Percentiles rank a stretch among this genome's conserved stretches.
Evolutionary conservation across 2,888 invertebrate genomes (phyloP).

Genomic region (Noctua comes): DNA sequence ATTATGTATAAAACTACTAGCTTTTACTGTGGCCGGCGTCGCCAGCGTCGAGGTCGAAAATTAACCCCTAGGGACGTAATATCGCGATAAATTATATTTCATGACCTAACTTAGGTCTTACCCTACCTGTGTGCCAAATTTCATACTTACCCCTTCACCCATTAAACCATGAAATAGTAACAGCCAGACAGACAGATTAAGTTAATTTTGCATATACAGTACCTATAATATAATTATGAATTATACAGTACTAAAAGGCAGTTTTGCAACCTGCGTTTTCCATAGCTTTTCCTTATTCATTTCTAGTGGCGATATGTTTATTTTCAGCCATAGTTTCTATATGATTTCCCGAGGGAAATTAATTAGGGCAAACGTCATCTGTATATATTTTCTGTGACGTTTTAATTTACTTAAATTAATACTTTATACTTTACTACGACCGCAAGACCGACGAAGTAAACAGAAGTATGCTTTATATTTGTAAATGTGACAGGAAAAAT

Average conservation of each 20-base stretch:
- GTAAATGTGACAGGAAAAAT: background rate
- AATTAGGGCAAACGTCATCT: background rate
- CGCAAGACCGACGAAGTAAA: background rate
- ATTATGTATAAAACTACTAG: background rate
- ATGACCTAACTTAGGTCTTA: background rate
- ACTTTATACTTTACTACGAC: too few relatives aligned
- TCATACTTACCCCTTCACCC: background rate
- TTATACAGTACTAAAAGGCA: background rate
- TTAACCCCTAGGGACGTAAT: background rate
- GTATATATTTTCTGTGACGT: background rate
- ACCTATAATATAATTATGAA: background rate
- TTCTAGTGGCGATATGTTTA: background rate
- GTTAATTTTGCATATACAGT: background rate
- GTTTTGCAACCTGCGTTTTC: background rate
- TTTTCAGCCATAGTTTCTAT: conserved; percentile 3
- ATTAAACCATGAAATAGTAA: background rate
- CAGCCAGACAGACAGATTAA: background rate
- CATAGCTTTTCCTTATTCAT: background rate
- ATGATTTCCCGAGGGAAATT: conserved; percentile 33
- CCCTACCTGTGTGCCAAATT: background rate
- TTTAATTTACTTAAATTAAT: background rate
- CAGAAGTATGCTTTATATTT: background rate
- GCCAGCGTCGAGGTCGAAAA: background rate
- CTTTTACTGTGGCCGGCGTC: background rate
- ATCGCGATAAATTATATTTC: background rate